phyloP scores from a whole-genome alignment of 37 sponge, comb jelly and placozoan species.

The Dysidea cf. avara region DNA sequence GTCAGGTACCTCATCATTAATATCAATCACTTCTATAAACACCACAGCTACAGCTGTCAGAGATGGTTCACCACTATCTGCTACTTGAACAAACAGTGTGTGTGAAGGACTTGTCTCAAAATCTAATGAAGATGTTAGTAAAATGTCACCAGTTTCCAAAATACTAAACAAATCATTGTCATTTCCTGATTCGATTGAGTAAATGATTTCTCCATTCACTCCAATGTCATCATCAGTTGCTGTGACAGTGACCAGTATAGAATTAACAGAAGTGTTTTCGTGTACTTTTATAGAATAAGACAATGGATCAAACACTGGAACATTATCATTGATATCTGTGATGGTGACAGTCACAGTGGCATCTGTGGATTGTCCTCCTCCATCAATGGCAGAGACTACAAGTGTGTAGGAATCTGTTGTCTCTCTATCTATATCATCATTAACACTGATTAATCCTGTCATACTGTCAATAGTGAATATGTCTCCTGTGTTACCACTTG shows the following conservation, averaged over 20 bases:
- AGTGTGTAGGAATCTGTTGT: conserved; percentile 29
- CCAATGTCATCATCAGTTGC: conserved; percentile 23
- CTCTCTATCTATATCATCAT: conserved; percentile 41
- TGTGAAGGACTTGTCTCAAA: conserved; percentile 19
- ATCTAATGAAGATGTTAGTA: conserved; percentile 21
- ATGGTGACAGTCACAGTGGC: conserved; percentile 7
- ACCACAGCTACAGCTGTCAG: conserved; percentile 45
- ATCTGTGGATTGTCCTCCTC: conserved; percentile 4
- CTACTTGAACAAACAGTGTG: conserved; percentile 35
- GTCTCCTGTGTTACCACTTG: conserved; percentile 25
- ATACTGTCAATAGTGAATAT: conserved; percentile 30
- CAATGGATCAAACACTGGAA: conserved; percentile 12
- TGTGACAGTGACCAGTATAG: conserved; percentile 26
- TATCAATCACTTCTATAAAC: conserved; percentile 32
- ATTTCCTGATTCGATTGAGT: conserved; percentile 52
- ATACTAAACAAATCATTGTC: conserved; percentile 39
- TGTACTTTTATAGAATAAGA: conserved; percentile 12
- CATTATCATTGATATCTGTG: conserved; percentile 35
- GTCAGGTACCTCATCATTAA: conserved; percentile 58
- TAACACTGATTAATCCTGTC: conserved; percentile 24
- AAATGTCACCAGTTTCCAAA: conserved; percentile 39
- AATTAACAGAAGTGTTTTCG: conserved; percentile 41
- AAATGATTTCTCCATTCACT: conserved; percentile 40
- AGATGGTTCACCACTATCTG: conserved; percentile 23
- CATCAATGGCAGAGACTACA: conserved; percentile 45